Evolutionary conservation across 2,113 vertebrate species (phyloP).

Genomic region (Phrynosoma platyrhinos): DNA sequence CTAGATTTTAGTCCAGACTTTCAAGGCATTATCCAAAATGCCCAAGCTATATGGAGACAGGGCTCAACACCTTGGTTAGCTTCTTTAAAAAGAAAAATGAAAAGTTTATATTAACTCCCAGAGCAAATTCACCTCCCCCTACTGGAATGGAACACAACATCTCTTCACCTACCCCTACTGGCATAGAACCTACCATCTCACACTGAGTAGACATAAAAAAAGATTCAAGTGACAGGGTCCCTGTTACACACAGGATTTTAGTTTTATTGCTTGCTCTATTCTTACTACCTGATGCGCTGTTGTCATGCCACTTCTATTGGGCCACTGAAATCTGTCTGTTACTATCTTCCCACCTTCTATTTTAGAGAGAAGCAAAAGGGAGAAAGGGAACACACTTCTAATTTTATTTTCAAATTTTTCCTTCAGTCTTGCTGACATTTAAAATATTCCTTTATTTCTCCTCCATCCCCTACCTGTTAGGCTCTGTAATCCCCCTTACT

Average conservation of each 20-base stretch:
- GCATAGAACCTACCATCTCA: too few relatives aligned
- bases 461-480: slow-evolving; percentile 8
- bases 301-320: not conserved
- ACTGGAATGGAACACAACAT: too few relatives aligned
- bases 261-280: not conserved
- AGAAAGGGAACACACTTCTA: not conserved
- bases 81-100: too few relatives aligned
- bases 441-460: slow-evolving; percentile 50
- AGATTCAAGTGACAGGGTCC: too few relatives aligned
- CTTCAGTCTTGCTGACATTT: slow-evolving; percentile 14
- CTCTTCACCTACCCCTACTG: too few relatives aligned
- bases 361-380: not conserved
- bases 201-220: too few relatives aligned
- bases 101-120: too few relatives aligned
- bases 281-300: not conserved
- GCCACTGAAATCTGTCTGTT: not conserved
- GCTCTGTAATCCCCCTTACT: slow-evolving; percentile 10
- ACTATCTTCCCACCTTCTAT: not conserved
- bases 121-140: too few relatives aligned
- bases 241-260: not conserved
- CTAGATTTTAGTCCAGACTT: too few relatives aligned
- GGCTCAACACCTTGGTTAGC: too few relatives aligned
- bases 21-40: too few relatives aligned
- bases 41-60: too few relatives aligned
- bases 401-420: slow-evolving; percentile 28